These are phyloP conservation scores for Urocyon cinereoargenteus DNA, from an alignment of 2,797 vertebrate species.

Conservation along the genomic window DNA sequence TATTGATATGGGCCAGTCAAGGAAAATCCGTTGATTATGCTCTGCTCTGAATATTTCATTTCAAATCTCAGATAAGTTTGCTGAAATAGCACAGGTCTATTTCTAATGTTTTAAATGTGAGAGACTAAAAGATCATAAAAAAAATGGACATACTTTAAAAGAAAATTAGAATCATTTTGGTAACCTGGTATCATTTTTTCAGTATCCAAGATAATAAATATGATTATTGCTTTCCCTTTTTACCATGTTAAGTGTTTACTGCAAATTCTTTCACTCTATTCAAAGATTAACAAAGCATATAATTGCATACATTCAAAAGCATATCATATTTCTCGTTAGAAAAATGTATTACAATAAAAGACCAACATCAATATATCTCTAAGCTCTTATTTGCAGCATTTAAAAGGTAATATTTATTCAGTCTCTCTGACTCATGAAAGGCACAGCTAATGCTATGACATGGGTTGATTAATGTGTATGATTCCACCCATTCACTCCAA, in stretches of 20 bases:
- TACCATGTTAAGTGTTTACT: conserved; percentile 66
- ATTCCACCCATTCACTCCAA: not conserved
- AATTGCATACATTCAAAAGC: conserved; percentile 71
- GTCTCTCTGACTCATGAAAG: not conserved
- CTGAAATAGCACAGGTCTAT: conserved; percentile 10
- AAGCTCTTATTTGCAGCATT: conserved; percentile 9
- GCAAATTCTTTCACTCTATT: conserved; percentile 64
- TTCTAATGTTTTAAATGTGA: conserved; percentile 46
- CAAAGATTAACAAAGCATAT: conserved; percentile 71
- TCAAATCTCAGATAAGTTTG: conserved; percentile 47
- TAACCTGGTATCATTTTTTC: conserved; percentile 63
- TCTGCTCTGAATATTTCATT: conserved; percentile 30
- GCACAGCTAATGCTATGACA: not conserved
- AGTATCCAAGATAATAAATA: conserved; percentile 65
- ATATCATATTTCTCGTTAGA: conserved; percentile 70
- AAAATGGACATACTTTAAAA: conserved; percentile 63
- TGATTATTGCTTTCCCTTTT: conserved; percentile 74
- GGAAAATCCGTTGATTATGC: not conserved
- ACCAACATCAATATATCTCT: conserved; percentile 14
- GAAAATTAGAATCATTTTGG: conserved; percentile 71
- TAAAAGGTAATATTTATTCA: conserved; percentile 10
- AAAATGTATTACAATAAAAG: conserved; percentile 62
- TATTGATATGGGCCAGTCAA: not conserved
- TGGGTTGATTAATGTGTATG: not conserved
- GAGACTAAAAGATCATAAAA: conserved; percentile 13